Conservation (phyloP, 2,113 vertebrate genomes). For the Epinephelus fuscoguttatus region DNA sequence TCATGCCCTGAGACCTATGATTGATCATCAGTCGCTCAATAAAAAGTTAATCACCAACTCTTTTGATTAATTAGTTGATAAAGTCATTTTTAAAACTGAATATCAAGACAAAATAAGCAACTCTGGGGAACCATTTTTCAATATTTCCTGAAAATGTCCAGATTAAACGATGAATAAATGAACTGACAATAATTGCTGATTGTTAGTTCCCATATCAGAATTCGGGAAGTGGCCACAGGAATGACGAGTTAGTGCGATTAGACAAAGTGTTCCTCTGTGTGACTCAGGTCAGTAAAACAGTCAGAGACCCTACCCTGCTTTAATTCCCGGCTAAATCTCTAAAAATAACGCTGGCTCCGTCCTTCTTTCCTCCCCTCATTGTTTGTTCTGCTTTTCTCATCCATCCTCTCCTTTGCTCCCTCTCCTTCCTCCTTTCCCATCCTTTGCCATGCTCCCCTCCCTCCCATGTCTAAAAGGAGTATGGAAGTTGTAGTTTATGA, state of each 20-base stretch:
- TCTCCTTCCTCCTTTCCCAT: conserved; percentile 7
- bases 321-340: conserved; percentile 26
- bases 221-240: neutral
- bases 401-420: conserved; percentile 30
- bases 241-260: neutral
- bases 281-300: neutral
- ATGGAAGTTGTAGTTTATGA: neutral
- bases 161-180: neutral
- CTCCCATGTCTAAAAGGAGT: neutral
- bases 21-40: neutral
- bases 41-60: neutral
- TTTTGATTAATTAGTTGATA: neutral
- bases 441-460: neutral
- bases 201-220: neutral
- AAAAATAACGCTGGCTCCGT: conserved; percentile 49
- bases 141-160: neutral
- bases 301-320: conserved; percentile 7
- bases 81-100: neutral
- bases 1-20: too few relatives aligned
- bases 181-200: too few relatives aligned
- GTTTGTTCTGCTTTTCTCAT: conserved; percentile 43
- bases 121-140: neutral
- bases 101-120: neutral
- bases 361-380: conserved; percentile 29
- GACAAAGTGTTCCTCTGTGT: neutral